Evolutionary conservation across 2,113 vertebrate species (phyloP).

Genomic region (Entomyzon cyanotis): DNA sequence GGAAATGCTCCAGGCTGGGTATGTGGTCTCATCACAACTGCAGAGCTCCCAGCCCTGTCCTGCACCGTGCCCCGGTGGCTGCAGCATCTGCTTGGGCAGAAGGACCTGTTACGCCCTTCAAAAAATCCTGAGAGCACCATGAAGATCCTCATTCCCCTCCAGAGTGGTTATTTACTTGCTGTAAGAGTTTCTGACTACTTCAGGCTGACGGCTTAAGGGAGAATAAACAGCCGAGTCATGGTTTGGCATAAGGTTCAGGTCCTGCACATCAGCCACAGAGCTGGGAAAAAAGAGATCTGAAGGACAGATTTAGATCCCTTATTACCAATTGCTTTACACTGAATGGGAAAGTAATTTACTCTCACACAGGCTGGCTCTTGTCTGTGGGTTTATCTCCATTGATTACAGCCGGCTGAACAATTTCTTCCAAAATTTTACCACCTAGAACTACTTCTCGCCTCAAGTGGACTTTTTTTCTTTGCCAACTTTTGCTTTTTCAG

Average conservation of each 20-base stretch:
- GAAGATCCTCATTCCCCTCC: neutral
- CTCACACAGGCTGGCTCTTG: neutral
- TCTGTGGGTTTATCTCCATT: neutral
- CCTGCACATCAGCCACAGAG: neutral
- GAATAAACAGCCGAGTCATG: neutral
- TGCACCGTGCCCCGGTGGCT: neutral
- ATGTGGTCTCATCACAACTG: accelerated
- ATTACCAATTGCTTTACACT: neutral
- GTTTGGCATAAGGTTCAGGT: neutral
- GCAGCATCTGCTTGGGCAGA: neutral
- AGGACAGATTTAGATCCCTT: neutral
- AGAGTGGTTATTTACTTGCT: neutral
- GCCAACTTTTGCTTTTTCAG: neutral
- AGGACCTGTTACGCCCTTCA: neutral
- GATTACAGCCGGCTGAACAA: neutral
- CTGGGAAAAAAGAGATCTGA: neutral
- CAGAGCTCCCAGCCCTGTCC: neutral
- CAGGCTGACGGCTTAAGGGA: neutral
- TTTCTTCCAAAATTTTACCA: neutral
- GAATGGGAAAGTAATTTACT: neutral
- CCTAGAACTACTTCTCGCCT: neutral
- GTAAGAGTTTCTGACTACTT: neutral
- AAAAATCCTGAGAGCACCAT: neutral
- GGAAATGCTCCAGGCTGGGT: neutral
- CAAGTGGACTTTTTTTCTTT: neutral